Base-by-base conservation (phyloP, 1,140 invertebrate genomes). In the Temnothorax nylanderi region DNA sequence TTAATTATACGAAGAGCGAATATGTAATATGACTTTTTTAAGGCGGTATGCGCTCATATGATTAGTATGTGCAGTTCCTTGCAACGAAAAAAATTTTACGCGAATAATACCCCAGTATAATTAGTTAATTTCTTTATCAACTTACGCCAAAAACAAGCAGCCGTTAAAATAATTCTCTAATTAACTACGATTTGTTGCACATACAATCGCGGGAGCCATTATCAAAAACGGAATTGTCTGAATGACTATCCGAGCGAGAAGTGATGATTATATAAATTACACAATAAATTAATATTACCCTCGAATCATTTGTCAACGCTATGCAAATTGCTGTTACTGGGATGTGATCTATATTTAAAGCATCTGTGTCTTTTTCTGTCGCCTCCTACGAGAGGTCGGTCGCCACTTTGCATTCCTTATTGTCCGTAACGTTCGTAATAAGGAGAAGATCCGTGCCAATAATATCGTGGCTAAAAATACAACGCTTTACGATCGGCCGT, bases 391-490 rank as follows among this genome's bases (percentile, higher is more conserved):
- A 47, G 54, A 21, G 54, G 74, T 47, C 47, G 65, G 62, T n/a
- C 69, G 41, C 32, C 56, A 60, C 37, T 84, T 74, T 74, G 80
- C 41, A 60, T 62, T 75, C 41, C 51, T 72, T 37, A 58, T 82
- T 49, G 67, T 51, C 67, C 54, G 32, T 84, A 18, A 18, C 80
- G 13, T 56, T 60, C 54, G 18, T 21, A 56, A 84, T 62, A 84
- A 74, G 47, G 32, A 74, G 67, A 41, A 77, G 44, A 87, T 56
- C 34, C 32, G 71, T 37, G 75, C 86, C 82, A 88, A 90, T 90
- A 90, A 91, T 86, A 86, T 13, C 37, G 41, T 26, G 64, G n/a
- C 89, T 91, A 91, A 91, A 90, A 90, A 91, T 91, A 91, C 58
- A 18, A 69, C 87, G 62, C 65, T 91, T 91, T 87, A 89, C 54